Base-by-base conservation (phyloP, 2,797 vertebrate genomes). In the Eleutherodactylus coqui region DNA sequence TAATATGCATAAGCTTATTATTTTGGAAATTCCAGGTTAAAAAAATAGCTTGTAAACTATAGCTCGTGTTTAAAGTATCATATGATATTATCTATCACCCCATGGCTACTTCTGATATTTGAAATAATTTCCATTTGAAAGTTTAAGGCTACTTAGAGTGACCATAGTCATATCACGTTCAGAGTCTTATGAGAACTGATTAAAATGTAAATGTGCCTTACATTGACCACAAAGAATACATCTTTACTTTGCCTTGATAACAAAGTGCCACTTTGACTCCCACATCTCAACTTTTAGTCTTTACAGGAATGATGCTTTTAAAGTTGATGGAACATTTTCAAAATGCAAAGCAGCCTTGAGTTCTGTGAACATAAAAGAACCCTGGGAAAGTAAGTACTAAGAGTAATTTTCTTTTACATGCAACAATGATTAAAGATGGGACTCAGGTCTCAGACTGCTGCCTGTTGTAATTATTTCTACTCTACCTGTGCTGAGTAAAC, bases 371-470 rank as follows among this genome's bases (percentile, higher is more conserved):
- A 85, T 85, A 70, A 88, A 45, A 73, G 82, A 75, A 85, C 49
- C 43, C 49, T 72, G 82, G 82, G 82, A 86, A 85, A 72, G 88
- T 85, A 87, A 87, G 86, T 82, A 78, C 55, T 75, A 55, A 87
- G 72, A 70, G 32, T 55, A 86, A 85, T 88, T 89, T 89, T 84
- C 83, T 78, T 85, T 77, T 83, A 77, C 86, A 83, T 45, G 85
- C 38, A 85, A 67, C 70, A 88, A 64, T 87, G 86, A 87, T 84
- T 87, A 87, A 84, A 84, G 67, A 64, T 83, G 55, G 67, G 82
- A 60, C 82, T 83, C 75, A 32, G 51, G 81, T 87, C 81, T 87
- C 80, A 73, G 75, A 73, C 82, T 84, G 67, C 53, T 87, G 86
- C 75, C 27, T 87, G 75, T 80, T 87, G 53, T 84, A 87, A 87